Evolutionary conservation across 2,113 vertebrate genomes (phyloP), one percentile per base, ranked within the genome.

Genomic region (Nicator chloris): DNA sequence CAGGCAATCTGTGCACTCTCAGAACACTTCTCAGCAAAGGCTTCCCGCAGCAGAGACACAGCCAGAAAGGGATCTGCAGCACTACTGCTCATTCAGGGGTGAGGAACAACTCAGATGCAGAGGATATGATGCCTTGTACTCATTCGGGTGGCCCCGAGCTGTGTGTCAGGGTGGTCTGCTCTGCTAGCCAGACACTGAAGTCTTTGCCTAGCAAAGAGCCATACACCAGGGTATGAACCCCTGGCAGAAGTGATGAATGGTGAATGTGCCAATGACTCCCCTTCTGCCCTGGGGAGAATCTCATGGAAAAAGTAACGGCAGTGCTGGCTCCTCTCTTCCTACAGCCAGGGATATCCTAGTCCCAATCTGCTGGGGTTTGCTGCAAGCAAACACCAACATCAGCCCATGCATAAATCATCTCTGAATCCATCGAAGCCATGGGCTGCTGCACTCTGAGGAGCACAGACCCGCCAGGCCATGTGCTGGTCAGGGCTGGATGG

Each of bases 1-100:
- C 45, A 57, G 75, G 31, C 1, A 3, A 53, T 42, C 65, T 0
- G 0, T 9, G 66, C 2, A 3, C 37, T 40, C 86, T 44, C 33
- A 12, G 15, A 56, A 70, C 31, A 8, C 28, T n/a, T n/a, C n/a
- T n/a, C 7, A 33, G 40, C 33, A 40, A 42, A 76, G 40, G 37
- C 18, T 73, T 49, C 45, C 71, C 23, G 27, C 1, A 2, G 49
- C 83, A 80, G 68, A 44, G 33, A 40, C 53, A 12, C 28, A 22
- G 73, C 27, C 37, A 79, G 63, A 45, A 45, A 44, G 31, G 45
- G 59, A 64, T 49, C 63, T 24, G 76, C 66, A 56, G 9, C 2
- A 3, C 40, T 45, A 2, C 61, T 12, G 51, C 76, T 39, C 39
- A 39, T 63, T 54, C 47, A 7, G n/a, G 0, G 16, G 13, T 18